Evolutionary conservation across 2,797 vertebrate genomes (phyloP).

Genomic region (Sebastes taczanowskii): DNA sequence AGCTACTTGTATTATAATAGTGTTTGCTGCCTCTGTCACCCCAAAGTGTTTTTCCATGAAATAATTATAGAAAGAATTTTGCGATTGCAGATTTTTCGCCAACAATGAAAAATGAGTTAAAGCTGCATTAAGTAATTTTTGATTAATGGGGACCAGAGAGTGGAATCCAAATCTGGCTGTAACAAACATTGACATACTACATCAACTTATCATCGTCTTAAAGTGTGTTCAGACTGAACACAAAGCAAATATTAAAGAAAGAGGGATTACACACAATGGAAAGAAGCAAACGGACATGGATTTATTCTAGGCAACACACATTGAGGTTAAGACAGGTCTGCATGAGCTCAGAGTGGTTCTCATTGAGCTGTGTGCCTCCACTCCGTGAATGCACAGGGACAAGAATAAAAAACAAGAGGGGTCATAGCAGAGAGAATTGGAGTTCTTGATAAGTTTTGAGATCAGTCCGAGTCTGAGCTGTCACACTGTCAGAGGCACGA

Average conservation of each 20-base stretch:
- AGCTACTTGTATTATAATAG: conserved; percentile 21
- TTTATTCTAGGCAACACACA: background rate
- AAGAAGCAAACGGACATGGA: background rate
- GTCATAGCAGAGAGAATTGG: background rate
- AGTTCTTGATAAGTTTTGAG: background rate
- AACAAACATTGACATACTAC: background rate
- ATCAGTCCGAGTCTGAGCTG: background rate
- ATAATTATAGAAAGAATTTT: background rate
- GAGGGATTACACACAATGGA: background rate
- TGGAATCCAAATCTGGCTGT: background rate
- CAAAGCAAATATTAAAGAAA: background rate
- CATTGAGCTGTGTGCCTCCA: background rate
- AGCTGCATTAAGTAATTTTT: background rate
- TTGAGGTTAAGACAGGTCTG: background rate
- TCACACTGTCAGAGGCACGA: background rate
- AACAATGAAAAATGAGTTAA: background rate
- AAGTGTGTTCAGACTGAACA: background rate
- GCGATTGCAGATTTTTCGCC: background rate
- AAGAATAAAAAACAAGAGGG: background rate
- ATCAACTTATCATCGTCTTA: background rate
- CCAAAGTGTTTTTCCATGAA: background rate
- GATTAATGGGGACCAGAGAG: background rate
- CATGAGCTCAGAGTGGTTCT: background rate
- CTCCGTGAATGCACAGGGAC: background rate
- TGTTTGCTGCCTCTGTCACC: conserved; percentile 2